Evolutionary conservation across 2,797 vertebrate genomes (phyloP), one percentile per base, ranked within the genome.

Genomic region (Danio tinwini): DNA sequence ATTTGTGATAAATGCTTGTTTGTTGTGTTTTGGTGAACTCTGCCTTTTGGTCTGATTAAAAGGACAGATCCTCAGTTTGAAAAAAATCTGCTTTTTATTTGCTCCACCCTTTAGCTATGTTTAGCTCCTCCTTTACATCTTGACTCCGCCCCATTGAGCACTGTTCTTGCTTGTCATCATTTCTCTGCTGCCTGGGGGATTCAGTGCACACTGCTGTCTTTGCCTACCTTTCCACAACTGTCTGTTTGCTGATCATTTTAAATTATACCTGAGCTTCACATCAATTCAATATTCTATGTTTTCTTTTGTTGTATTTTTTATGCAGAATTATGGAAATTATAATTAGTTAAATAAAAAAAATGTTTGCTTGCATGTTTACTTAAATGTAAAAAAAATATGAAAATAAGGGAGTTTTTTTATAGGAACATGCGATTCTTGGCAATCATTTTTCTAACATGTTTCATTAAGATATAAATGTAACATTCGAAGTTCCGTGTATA

Each of bases 131-230:
- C 68, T 80, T 62, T 77, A 74, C 82, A 74, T 64, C 68, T 59
- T 82, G 21, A 58, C 79, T 69, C 75, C 67, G 13, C 64, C 69
- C 62, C 45, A 80, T 84, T 78, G 77, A 85, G 81, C 83, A 83
- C 85, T 82, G 63, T 78, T 81, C 72, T 75, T 89, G 88, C 85
- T 71, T 86, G 73, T 90, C 83, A 82, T 78, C 70, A 80, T 87
- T 87, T 82, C 76, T 87, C 73, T 81, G 58, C 76, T 83, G 79
- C 75, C 70, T 81, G 62, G 76, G 75, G 70, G 45, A 82, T 72
- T 84, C 56, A 58, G 61, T 73, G 62, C 44, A 64, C 64, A 19
- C 59, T 50, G 69, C 69, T 37, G 40, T 29, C 52, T 82, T 80
- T 80, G 19, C 77, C 56, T 71, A 56, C 78, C 63, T 81, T 84